Evolutionary conservation across 2,113 vertebrate genomes (phyloP), one percentile per base, ranked within the genome.

Genomic region (Vulpes ferrilata): DNA sequence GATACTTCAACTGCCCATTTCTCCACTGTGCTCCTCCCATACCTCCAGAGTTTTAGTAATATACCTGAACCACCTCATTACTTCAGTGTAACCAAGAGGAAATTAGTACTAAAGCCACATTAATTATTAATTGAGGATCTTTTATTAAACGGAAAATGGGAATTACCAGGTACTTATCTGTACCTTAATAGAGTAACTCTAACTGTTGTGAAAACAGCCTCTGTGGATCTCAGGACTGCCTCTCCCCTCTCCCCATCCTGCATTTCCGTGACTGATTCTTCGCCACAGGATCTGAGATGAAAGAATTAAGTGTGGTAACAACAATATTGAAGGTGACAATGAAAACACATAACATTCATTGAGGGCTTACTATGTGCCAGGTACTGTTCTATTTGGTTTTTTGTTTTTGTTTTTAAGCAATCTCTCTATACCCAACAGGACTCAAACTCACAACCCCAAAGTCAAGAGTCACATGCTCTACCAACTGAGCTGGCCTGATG

Each of bases 71-170:
- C 82, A 95, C 91, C 97, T 98, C 94, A 98, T 98, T 98, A 98
- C 98, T 98, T 93, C 97, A 98, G 96, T 95, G 93, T 97, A 98
- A 81, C 93, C 96, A 97, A 97, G 95, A 98, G 97, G 96, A 98
- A 98, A 97, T 97, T 93, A 97, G 93, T 95, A 97, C 97, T 96
- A 95, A 98, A 98, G 96, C 95, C 98, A 98, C 98, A 98, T 98
- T 97, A 98, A 95, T 95, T 88, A 96, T 98, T 98, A 98, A 95
- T 96, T 97, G 95, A 95, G 90, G 97, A 87, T 98, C 96, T 98
- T 55, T 89, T 93, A 96, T 98, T 98, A 98, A 98, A 97, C 94
- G 97, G 96, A 97, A 97, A 98, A 67, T 79, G 95, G 88, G 93
- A 98, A 98, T 97, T 96, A 95, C 73, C 84, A 73, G 91, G 90